These are phyloP conservation scores for Abrostola tripartita DNA, from an alignment of 2,888 invertebrate genomes.

Conservation along the genomic window DNA sequence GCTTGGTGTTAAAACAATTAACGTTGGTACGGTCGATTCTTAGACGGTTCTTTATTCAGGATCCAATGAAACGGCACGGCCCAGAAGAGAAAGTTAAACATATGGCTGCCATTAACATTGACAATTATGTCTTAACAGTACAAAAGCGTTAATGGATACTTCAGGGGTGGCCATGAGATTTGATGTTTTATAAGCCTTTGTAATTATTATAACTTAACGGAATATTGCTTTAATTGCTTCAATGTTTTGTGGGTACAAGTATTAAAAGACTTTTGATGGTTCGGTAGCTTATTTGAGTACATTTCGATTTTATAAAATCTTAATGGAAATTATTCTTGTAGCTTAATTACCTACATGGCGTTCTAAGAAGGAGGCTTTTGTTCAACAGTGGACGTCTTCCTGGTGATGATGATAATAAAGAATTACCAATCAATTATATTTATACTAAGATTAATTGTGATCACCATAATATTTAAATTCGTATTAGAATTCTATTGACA, in stretches of 20 bases:
- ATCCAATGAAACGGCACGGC: constrained; percentile 46
- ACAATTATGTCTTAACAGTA: constrained; percentile 68
- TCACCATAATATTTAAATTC: constrained; percentile 14
- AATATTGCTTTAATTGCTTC: too few relatives aligned
- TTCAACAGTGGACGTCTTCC: too few relatives aligned
- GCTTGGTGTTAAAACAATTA: neutral
- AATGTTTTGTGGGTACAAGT: too few relatives aligned
- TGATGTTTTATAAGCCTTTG: neutral
- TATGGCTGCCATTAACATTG: constrained; percentile 71
- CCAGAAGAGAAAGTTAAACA: constrained; percentile 68
- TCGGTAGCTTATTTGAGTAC: too few relatives aligned
- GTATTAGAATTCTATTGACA: constrained; percentile 37
- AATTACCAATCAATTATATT: too few relatives aligned
- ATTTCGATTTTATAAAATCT: too few relatives aligned
- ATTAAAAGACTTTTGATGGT: too few relatives aligned
- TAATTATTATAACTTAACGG: neutral
- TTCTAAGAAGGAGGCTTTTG: too few relatives aligned
- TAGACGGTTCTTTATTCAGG: constrained; percentile 29
- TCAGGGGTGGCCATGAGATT: constrained; percentile 41
- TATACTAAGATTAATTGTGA: too few relatives aligned
- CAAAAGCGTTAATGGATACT: constrained; percentile 66
- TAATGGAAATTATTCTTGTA: too few relatives aligned
- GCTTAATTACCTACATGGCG: too few relatives aligned
- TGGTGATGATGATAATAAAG: too few relatives aligned
- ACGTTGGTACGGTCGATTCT: neutral